A percentile compares a stretch with the other conserved stretches of the same genome.
phyloP scores from a whole-genome alignment of 1,140 invertebrate genomes.

The Oryctes rhinoceros region DNA sequence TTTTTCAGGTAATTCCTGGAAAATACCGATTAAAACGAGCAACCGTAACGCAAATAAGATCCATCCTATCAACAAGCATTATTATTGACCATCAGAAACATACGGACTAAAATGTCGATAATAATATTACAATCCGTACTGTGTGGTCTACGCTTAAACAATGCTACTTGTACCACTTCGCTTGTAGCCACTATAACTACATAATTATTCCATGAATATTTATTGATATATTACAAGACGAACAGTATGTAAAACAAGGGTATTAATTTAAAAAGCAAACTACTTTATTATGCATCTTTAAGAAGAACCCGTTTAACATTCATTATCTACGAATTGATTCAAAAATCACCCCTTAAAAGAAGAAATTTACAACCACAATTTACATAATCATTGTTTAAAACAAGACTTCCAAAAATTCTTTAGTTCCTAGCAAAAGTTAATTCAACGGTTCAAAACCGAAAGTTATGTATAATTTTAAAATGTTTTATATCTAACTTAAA shows the following conservation, averaged over 20 bases:
- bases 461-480: neutral
- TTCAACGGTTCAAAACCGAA: neutral
- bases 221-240: neutral
- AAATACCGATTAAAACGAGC: no score
- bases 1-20: no score
- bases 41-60: no score
- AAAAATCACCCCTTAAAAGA: neutral
- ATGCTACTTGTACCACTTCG: no score
- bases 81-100: no score
- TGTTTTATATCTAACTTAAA: neutral
- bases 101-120: no score
- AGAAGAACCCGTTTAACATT: neutral
- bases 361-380: neutral
- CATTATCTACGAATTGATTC: neutral
- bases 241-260: neutral
- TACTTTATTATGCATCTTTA: neutral
- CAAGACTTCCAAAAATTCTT: no score
- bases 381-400: neutral
- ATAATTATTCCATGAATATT: conserved; percentile 16
- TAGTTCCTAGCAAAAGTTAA: neutral
- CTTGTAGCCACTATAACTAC: neutral
- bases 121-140: no score
- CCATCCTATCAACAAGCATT: no score
- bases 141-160: no score
- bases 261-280: conserved; percentile 8